These are phyloP conservation scores for Ephestia elutella DNA, from an alignment of 1,140 invertebrate species.

Conservation along the genomic window DNA sequence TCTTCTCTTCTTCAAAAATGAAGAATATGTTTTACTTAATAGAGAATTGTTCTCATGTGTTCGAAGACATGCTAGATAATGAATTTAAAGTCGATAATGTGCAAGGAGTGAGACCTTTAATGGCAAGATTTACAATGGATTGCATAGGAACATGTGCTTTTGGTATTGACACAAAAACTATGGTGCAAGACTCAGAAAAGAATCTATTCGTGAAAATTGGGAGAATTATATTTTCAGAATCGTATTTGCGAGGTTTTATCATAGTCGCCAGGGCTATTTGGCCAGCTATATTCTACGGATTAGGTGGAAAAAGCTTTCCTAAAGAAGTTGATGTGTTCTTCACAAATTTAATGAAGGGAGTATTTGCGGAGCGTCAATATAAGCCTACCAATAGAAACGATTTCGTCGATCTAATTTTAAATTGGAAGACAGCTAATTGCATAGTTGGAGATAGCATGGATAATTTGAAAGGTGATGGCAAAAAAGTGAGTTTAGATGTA, in stretches of 20 bases:
- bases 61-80: constrained; percentile 43
- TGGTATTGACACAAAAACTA: constrained; percentile 74
- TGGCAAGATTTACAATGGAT: constrained; percentile 74
- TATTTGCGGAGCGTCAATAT: constrained; percentile 17
- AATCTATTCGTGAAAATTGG: background rate
- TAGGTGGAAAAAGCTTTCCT: constrained; percentile 16
- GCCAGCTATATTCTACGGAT: constrained; percentile 23
- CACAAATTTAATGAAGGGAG: constrained; percentile 13
- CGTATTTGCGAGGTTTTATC: constrained; percentile 16
- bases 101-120: constrained; percentile 59
- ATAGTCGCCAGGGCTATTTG: constrained; percentile 18
- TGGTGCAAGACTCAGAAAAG: constrained; percentile 37
- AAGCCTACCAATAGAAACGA: constrained; percentile 20
- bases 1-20: constrained; percentile 77
- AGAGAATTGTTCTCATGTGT: constrained; percentile 43
- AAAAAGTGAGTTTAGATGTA: constrained; percentile 22
- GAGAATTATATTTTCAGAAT: background rate
- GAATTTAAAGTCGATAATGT: constrained; percentile 23
- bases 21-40: constrained; percentile 75
- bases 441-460: constrained; percentile 18
- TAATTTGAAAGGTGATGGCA: constrained; percentile 7
- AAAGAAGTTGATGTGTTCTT: constrained; percentile 13
- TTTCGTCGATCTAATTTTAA: constrained; percentile 24
- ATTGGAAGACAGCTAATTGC: constrained; percentile 17
- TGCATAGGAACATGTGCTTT: constrained; percentile 76